These are phyloP conservation scores for Drosophila parabipectinata DNA, from an alignment of 1,140 invertebrate genomes.

Conservation along the genomic window DNA sequence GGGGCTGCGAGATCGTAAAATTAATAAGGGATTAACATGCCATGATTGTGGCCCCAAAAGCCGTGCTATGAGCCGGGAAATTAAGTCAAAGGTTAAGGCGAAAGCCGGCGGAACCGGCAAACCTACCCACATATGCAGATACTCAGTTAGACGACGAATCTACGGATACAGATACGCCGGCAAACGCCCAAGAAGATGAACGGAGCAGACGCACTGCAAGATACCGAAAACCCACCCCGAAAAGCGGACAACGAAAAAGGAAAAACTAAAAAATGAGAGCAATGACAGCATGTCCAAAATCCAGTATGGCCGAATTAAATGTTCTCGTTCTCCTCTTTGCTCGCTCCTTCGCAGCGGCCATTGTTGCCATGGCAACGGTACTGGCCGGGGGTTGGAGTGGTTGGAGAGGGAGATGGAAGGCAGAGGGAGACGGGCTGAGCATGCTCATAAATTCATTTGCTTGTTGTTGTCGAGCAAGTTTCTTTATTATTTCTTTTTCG, in stretches of 20 bases:
- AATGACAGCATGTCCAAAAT: conserved; percentile 81
- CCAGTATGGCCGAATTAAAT: conserved; percentile 82
- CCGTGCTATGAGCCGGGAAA: conserved; percentile 21
- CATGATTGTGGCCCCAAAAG: conserved; percentile 38
- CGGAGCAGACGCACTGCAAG: conserved; percentile 54
- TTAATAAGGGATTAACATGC: conserved; percentile 56
- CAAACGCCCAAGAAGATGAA: conserved; percentile 33
- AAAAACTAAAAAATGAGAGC: conserved; percentile 34
- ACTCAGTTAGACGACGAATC: neutral
- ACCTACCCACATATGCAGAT: conserved; percentile 9
- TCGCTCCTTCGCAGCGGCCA: conserved; percentile 74
- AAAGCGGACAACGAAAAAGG: conserved; percentile 31
- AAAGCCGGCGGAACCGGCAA: conserved; percentile 35
- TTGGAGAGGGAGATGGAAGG: neutral
- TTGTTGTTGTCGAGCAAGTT: conserved; percentile 64
- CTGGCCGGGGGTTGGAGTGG: neutral
- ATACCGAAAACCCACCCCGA: conserved; percentile 45
- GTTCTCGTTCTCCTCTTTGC: conserved; percentile 66
- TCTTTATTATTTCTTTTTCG: conserved; percentile 24
- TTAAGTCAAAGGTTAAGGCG: conserved; percentile 18
- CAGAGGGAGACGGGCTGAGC: conserved; percentile 25
- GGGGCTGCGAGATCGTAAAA: conserved; percentile 67
- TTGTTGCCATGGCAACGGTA: conserved; percentile 72
- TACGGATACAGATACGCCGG: conserved; percentile 8
- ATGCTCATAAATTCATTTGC: conserved; percentile 77